Evolutionary conservation across 2,797 vertebrate species (phyloP).

Genomic region (Coregonus ussuriensis): DNA sequence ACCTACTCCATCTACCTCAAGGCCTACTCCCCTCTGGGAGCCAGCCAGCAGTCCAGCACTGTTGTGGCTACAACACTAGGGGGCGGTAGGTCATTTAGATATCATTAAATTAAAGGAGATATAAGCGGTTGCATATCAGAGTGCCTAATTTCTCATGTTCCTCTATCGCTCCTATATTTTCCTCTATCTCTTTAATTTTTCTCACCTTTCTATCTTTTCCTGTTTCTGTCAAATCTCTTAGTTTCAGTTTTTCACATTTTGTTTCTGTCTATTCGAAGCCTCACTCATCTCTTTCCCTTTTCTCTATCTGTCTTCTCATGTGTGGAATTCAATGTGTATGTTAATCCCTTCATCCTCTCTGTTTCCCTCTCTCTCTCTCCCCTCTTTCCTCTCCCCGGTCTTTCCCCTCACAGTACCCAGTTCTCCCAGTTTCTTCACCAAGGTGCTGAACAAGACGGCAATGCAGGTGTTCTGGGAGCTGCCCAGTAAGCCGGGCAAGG

Average conservation of each 20-base stretch:
- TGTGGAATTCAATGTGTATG: not conserved
- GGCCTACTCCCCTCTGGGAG: conserved; percentile 72
- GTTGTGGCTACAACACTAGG: conserved; percentile 69
- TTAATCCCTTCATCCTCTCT: not conserved
- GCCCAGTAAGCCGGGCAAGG: conserved; percentile 55
- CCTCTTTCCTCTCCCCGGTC: conserved; percentile 1
- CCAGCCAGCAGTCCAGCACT: conserved; percentile 69
- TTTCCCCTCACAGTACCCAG: conserved; percentile 64
- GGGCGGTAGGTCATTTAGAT: conserved; percentile 59
- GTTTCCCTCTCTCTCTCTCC: conserved; percentile 3
- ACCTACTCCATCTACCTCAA: conserved; percentile 72
- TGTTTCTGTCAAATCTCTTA: conserved; percentile 1
- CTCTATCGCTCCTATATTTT: not conserved
- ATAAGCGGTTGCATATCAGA: not conserved
- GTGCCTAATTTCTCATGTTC: not conserved
- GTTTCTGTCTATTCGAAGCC: not conserved
- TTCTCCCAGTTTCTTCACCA: conserved; percentile 73
- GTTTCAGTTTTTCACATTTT: not conserved
- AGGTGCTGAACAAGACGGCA: conserved; percentile 71
- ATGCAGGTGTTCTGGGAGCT: conserved; percentile 79
- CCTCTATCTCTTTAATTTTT: not conserved
- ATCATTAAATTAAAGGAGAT: not conserved
- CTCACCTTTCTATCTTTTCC: not conserved
- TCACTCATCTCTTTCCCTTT: not conserved
- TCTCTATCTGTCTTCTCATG: not conserved